phyloP scores from a whole-genome alignment of 1,140 invertebrate genomes.

The Tetramorium alpestre region DNA sequence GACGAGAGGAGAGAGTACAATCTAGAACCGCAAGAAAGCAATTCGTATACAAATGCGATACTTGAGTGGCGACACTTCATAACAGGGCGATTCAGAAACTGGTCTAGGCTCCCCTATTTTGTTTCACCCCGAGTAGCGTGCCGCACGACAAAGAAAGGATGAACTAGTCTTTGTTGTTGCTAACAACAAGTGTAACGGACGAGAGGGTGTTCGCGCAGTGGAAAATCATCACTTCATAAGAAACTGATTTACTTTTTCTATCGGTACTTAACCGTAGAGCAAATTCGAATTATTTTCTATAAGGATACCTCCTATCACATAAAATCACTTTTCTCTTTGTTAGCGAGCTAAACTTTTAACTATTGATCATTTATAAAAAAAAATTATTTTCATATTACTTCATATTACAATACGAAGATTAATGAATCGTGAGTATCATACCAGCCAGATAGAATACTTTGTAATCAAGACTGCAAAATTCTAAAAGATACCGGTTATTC shows the following conservation, averaged over 20 bases:
- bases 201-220: conserved; percentile 69
- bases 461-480: conserved; percentile 14
- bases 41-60: conserved; percentile 84
- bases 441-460: background rate
- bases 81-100: conserved; percentile 81
- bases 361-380: background rate
- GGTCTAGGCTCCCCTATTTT: conserved; percentile 76
- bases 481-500: conserved; percentile 42
- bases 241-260: conserved; percentile 17
- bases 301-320: background rate
- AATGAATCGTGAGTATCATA: background rate
- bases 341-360: background rate
- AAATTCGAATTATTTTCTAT: background rate
- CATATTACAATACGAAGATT: background rate
- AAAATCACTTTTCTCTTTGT: background rate
- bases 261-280: background rate
- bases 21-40: conserved; percentile 78
- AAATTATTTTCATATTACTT: background rate
- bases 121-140: conserved; percentile 64
- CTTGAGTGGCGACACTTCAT: conserved; percentile 81
- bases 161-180: conserved; percentile 56
- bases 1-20: conserved; percentile 41
- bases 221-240: conserved; percentile 45
- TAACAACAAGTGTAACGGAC: conserved; percentile 83
- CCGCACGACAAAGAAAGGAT: conserved; percentile 53